These are phyloP conservation scores for Anthopleura xanthogrammica DNA, from an alignment of 92 coral and sea anemone species.

Conservation along the genomic window DNA sequence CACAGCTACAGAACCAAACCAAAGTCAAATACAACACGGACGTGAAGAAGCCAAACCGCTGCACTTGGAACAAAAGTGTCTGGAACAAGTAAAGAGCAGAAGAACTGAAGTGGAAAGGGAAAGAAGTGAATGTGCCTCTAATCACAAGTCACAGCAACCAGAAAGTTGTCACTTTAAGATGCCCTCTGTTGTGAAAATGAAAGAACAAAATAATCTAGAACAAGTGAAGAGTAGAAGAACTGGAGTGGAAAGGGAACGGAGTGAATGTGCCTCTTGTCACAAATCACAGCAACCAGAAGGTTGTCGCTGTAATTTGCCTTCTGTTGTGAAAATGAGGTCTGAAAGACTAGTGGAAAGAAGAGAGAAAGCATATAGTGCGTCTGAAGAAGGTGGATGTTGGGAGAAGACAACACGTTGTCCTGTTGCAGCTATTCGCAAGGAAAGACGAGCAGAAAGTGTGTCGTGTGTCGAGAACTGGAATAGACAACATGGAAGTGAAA, in stretches of 20 bases:
- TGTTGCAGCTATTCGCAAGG: neutral
- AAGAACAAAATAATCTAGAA: neutral
- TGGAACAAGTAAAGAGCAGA: neutral
- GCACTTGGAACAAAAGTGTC: neutral
- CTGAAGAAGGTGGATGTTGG: neutral
- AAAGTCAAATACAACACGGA: neutral
- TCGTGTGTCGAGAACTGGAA: neutral
- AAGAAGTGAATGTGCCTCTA: too few species aligned
- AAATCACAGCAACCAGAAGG: neutral
- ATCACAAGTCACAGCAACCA: too few species aligned
- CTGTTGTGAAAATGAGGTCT: neutral
- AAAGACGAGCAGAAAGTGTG: neutral
- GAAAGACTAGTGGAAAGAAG: neutral
- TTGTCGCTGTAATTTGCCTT: neutral
- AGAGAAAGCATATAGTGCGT: neutral
- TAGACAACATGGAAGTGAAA: neutral
- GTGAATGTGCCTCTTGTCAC: too few species aligned
- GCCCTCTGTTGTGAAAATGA: too few species aligned
- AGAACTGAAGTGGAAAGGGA: neutral
- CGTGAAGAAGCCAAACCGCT: neutral
- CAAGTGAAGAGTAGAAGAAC: neutral
- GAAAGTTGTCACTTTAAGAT: too few species aligned
- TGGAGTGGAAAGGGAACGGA: neutral
- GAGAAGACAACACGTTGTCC: neutral
- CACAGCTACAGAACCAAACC: conserved; percentile 10